These are phyloP conservation scores for Drosophila peninsularis DNA, from an alignment of 2,888 invertebrate species.

Conservation along the genomic window DNA sequence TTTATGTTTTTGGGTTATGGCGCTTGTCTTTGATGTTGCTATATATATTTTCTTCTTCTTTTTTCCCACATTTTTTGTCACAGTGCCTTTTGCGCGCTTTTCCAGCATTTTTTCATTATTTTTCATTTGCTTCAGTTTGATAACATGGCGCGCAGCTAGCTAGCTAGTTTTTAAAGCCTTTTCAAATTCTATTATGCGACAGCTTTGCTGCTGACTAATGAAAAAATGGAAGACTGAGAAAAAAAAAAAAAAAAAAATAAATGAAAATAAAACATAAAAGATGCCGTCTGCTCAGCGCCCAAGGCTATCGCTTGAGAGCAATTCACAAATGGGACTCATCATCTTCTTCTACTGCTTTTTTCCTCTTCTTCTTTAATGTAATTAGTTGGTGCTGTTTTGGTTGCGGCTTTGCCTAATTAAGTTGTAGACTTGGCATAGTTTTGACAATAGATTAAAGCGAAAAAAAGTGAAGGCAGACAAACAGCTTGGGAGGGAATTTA, in stretches of 20 bases:
- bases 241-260: conserved; percentile 3
- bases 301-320: conserved; percentile 24
- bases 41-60: conserved; percentile 7
- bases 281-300: conserved; percentile 18
- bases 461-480: not conserved
- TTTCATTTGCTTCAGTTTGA: conserved; percentile 36
- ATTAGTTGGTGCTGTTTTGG: conserved; percentile 43
- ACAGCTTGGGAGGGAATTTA: not conserved
- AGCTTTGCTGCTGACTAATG: conserved; percentile 61
- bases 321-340: conserved; percentile 10
- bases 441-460: conserved; percentile 21
- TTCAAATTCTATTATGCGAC: conserved; percentile 62
- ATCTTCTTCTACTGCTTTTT: not conserved
- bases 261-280: conserved; percentile 4
- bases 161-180: conserved; percentile 59
- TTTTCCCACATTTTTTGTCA: conserved; percentile 13
- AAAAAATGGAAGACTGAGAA: conserved; percentile 23
- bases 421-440: conserved; percentile 50
- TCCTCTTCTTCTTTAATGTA: conserved; percentile 32
- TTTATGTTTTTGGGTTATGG: conserved; percentile 80
- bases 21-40: conserved; percentile 66
- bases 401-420: conserved; percentile 53
- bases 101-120: conserved; percentile 25
- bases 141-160: conserved; percentile 25
- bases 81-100: conserved; percentile 11